Conservation (phyloP, 2,113 vertebrate genomes). For the Lepisosteus osseus region DNA sequence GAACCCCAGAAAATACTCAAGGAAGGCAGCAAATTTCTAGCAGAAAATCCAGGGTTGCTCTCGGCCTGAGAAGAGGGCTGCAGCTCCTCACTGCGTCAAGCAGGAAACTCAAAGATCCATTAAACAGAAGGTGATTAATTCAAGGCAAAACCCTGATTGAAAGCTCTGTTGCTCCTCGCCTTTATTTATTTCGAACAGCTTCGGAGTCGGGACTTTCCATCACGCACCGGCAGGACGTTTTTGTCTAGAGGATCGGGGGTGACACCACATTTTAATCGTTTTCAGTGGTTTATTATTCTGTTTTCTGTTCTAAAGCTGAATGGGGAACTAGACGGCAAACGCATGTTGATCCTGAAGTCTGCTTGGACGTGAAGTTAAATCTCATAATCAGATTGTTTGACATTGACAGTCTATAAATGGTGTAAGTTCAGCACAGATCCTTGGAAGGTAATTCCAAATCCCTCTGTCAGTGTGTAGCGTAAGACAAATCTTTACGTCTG, state of each 20-base stretch:
- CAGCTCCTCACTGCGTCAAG: constrained; percentile 81
- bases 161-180: constrained; percentile 45
- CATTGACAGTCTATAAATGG: constrained; percentile 59
- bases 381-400: constrained; percentile 71
- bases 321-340: constrained; percentile 41
- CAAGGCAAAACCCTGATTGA: constrained; percentile 50
- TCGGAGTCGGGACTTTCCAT: constrained; percentile 34
- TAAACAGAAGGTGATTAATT: constrained; percentile 61
- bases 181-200: constrained; percentile 51
- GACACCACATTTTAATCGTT: constrained; percentile 57
- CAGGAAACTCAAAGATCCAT: constrained; percentile 61
- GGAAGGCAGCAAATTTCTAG: constrained; percentile 36
- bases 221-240: constrained; percentile 33
- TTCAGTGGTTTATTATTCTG: constrained; percentile 49
- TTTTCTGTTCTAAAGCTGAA: constrained; percentile 19
- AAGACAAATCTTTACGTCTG: constrained; percentile 18
- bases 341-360: constrained; percentile 61
- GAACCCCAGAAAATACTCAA: constrained; percentile 46
- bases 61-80: constrained; percentile 59
- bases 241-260: constrained; percentile 49
- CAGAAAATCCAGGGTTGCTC: constrained; percentile 62
- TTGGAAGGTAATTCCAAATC: constrained; percentile 44
- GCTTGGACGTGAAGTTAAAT: constrained; percentile 65
- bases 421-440: constrained; percentile 46
- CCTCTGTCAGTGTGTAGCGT: constrained; percentile 28